Percentiles rank a stretch among this genome's conserved stretches.
Conservation (phyloP, 2,888 invertebrate species). For the Conus canariensis region DNA sequence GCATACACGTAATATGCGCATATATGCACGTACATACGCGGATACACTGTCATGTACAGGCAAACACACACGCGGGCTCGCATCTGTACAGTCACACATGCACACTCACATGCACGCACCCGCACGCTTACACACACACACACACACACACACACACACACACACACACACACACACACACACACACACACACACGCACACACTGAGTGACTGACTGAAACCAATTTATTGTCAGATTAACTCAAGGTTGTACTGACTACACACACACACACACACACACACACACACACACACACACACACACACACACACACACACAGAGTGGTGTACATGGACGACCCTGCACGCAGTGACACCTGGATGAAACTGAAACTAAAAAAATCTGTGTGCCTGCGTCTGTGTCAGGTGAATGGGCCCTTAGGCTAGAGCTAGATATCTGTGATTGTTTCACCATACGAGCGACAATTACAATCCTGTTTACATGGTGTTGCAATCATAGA, state of each 20-base stretch:
- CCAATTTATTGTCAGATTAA: too few species aligned
- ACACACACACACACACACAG: not conserved
- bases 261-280: not conserved
- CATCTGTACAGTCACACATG: not conserved
- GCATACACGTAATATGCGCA: not conserved
- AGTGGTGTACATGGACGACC: too few species aligned
- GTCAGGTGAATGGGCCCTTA: too few species aligned
- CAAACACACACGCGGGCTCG: not conserved
- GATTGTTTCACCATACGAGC: not conserved
- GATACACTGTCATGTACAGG: not conserved
- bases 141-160: slow-evolving; percentile 1
- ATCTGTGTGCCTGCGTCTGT: too few species aligned
- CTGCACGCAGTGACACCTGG: too few species aligned
- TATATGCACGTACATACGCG: not conserved
- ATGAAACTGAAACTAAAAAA: not conserved
- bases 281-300: not conserved
- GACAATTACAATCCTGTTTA: not conserved
- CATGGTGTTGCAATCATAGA: not conserved
- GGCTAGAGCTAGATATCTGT: not conserved
- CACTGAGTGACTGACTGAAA: too few species aligned
- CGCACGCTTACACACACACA: not conserved
- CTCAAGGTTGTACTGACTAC: too few species aligned
- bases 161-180: slow-evolving; percentile 18
- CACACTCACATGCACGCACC: not conserved
- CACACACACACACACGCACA: not conserved